These are phyloP conservation scores for Bombus impatiens DNA, from an alignment of 1,140 invertebrate species.

Conservation along the genomic window DNA sequence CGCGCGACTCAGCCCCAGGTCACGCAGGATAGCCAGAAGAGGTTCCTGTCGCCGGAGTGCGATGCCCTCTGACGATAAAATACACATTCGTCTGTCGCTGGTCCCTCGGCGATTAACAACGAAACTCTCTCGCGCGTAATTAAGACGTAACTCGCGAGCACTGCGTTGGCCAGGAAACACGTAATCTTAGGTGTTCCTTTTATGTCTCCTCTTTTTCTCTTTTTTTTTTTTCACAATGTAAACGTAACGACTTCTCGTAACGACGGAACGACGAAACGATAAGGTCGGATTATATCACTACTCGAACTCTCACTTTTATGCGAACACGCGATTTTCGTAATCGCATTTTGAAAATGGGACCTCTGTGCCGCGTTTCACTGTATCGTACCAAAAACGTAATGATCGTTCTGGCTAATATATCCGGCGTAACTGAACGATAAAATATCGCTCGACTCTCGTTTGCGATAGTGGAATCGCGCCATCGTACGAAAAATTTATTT, in stretches of 20 bases:
- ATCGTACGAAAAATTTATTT: conserved; percentile 7
- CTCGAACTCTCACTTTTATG: conserved; percentile 32
- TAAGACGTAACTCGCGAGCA: conserved; percentile 29
- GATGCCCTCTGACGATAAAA: conserved; percentile 36
- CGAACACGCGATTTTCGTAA: conserved; percentile 28
- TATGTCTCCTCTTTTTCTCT: too few species aligned
- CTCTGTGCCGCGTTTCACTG: not conserved
- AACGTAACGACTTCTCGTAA: not conserved
- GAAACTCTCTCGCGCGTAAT: conserved; percentile 27
- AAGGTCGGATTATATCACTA: conserved; percentile 15
- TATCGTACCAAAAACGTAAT: too few species aligned
- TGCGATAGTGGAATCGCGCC: not conserved
- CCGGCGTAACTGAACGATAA: too few species aligned
- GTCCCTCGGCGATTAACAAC: not conserved
- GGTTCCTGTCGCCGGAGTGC: conserved; percentile 22
- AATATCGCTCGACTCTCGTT: not conserved
- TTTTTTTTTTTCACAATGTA: too few species aligned
- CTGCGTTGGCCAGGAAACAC: not conserved
- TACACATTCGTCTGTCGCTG: not conserved
- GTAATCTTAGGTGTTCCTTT: not conserved
- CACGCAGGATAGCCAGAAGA: conserved; percentile 15
- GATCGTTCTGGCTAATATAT: too few species aligned
- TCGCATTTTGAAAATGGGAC: not conserved
- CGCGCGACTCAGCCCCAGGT: not conserved
- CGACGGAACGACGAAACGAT: not conserved